Evolutionary conservation across 2,888 invertebrate species (phyloP).

Genomic region (Apoda limacodes): DNA sequence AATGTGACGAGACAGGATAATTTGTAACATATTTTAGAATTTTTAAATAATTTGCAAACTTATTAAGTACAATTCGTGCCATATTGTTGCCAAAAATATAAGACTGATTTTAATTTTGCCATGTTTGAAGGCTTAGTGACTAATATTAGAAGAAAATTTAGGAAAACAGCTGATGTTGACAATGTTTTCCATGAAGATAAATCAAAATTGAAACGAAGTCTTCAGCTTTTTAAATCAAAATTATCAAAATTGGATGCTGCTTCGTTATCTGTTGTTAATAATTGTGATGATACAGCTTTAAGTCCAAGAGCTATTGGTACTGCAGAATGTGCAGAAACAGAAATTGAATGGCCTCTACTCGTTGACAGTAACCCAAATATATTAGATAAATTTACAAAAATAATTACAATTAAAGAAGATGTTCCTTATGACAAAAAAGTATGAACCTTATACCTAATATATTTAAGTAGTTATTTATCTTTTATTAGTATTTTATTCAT

Average conservation of each 20-base stretch:
- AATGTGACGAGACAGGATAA: too few species aligned
- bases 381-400: conserved; percentile 60
- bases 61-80: conserved; percentile 34
- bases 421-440: conserved; percentile 35
- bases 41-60: too few species aligned
- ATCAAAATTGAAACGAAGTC: conserved; percentile 39
- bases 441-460: conserved; percentile 15
- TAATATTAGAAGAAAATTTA: conserved; percentile 54
- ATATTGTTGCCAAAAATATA: conserved; percentile 47
- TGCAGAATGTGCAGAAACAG: conserved; percentile 50
- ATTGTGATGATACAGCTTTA: conserved; percentile 52
- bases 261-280: conserved; percentile 27
- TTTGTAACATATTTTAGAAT: too few species aligned
- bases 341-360: conserved; percentile 68
- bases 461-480: conserved; percentile 1
- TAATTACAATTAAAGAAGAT: conserved; percentile 40
- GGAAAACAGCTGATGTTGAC: conserved; percentile 41
- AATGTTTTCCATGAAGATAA: conserved; percentile 34
- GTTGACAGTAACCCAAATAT: conserved; percentile 58
- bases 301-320: conserved; percentile 68
- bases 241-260: conserved; percentile 33
- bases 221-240: conserved; percentile 46
- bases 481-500: conserved; percentile 1
- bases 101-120: conserved; percentile 58
- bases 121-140: conserved; percentile 58